Base-by-base conservation (phyloP, 2,797 vertebrate species). In the Sebastes nivosus region DNA sequence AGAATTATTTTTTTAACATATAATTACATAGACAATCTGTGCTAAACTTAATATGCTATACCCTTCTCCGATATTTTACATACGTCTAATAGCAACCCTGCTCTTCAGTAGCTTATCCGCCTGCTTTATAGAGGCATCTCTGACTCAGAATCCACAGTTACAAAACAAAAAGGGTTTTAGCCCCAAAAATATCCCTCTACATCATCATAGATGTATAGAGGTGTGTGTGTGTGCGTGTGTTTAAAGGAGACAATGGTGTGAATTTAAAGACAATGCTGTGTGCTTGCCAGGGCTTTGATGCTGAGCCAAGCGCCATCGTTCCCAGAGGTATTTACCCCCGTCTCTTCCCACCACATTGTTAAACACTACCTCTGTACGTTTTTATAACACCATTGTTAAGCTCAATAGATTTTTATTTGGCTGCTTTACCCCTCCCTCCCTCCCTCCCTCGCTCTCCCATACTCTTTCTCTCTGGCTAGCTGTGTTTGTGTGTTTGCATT, bases 281-380 rank as follows among this genome's bases (percentile, higher is more conserved):
- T 75, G 75, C 87, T 90, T 91, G 90, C 89, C 90, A 90, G 81
- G n/a, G 60, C 95, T 96, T 96, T 96, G 95, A 96, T 92, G 93
- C 77, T 2, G 87, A 88, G 94, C 95, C 96, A 95, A 93, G 81
- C 85, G 75, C 89, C 81, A 83, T 94, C 92, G 75, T 92, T 94
- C 94, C 90, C 92, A 93, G 89, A 91, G 85, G 91, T 94, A 93
- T 95, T 95, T 93, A 95, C 92, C 82, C 85, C 88, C 75, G 59
- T 92, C 91, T 93, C 94, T 96, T 96, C 95, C 95, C 92, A 91
- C 87, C 91, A 86, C 91, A 96, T 96, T 96, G 95, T 95, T 96
- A 90, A 93, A 91, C 91, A 94, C 89, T 92, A 94, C 92, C 93
- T 95, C 93, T 90, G 91, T 94, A 94, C 92, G 91, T 94, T 94